Evolutionary conservation across 2,888 invertebrate species (phyloP), one percentile per base, ranked within the genome.

Genomic region (Arge pagana): DNA sequence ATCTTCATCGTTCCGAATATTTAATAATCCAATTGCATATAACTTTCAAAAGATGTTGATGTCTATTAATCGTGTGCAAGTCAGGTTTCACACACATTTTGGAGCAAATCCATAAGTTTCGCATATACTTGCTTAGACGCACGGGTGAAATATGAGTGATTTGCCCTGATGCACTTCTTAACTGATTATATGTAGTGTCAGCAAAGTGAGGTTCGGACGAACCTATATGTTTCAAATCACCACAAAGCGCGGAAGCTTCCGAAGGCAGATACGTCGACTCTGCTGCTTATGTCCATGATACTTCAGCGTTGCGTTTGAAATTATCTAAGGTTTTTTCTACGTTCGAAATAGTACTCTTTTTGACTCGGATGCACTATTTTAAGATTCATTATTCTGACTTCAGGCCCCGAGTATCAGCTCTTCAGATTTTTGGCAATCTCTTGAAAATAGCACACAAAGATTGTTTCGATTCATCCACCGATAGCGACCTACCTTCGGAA

Each of bases 201-300:
- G 40, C 13, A 51, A 55, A 60, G 43, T 53, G 56, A 33, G 45
- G 16, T 41, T 60, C 56, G 1, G 57, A 23, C 7, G 53, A 51
- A 15, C 53, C 31, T 21, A 19, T 55, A 50, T 60, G 58, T 18
- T 43, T 50, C 21, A 48, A 45, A 24, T 3, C 1, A n/a, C 54
- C 55, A 37, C 58, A 58, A 3, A 58, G 15, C 28, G 52, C 30
- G 6, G 31, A 21, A 6, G 56, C 21, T 33, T 50, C 28, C 3
- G 15, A 28, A 28, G 6, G 4, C 10, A 41, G 4, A 41, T 41
- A 26, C 3, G 16, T 16, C 8, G 23, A 18, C 18, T 37, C 23
- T 21, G 30, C 35, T 8, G 49, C 35, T 16, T 39, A 10, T 21
- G 49, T 52, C 16, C 53, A 19, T 11, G 23, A 37, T 18, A 53